These are phyloP conservation scores for Epizoanthus scotinus DNA, from an alignment of 92 coral and sea anemone species.

Conservation along the genomic window DNA sequence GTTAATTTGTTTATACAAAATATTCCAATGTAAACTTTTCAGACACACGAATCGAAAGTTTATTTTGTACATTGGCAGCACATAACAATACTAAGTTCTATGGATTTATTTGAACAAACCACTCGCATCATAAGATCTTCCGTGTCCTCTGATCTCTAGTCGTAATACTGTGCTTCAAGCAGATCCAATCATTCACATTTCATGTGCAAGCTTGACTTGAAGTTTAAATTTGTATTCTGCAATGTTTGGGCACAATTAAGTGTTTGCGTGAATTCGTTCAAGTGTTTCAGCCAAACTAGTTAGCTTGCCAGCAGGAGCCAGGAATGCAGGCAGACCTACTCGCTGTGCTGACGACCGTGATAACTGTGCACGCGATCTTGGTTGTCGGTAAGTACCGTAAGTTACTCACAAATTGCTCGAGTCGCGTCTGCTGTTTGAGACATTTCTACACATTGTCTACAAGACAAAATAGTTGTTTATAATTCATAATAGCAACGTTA, in stretches of 20 bases:
- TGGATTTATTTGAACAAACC: background rate
- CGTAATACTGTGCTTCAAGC: no score
- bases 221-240: background rate
- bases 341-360: background rate
- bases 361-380: background rate
- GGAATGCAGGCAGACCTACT: background rate
- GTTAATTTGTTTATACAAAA: conserved; percentile 17
- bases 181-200: no score
- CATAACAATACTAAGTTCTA: background rate
- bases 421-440: background rate
- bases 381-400: background rate
- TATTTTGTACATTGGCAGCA: background rate
- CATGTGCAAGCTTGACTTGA: no score
- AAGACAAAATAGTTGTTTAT: no score
- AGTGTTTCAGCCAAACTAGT: background rate
- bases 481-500: background rate
- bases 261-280: background rate
- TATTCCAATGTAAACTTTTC: conserved; percentile 14
- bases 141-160: background rate
- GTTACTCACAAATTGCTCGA: background rate
- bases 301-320: background rate
- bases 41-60: background rate
- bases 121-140: background rate
- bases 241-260: background rate
- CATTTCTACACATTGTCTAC: no score